A percentile compares a stretch with the other conserved stretches of the same genome.
Evolutionary conservation across 2,113 vertebrate genomes (phyloP).

Genomic region (Balaeniceps rex): DNA sequence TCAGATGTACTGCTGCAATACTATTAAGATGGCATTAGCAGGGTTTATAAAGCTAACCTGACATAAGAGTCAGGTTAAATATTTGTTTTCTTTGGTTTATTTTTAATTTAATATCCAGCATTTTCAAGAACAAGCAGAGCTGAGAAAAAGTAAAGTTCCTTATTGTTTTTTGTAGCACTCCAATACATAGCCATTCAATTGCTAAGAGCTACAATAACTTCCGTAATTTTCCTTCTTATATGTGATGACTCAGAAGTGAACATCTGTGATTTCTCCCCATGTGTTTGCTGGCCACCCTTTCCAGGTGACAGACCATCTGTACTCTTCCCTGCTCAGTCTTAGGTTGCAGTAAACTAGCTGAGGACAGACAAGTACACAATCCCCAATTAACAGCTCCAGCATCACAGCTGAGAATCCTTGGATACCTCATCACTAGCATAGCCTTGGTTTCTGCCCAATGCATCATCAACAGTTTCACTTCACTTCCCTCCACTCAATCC

Average conservation of each 20-base stretch:
- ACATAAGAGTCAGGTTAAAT: background rate
- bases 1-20: constrained; percentile 1
- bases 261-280: background rate
- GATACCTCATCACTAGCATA: background rate
- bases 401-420: background rate
- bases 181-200: background rate
- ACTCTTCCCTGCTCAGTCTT: background rate
- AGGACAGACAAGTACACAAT: background rate
- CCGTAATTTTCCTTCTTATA: background rate
- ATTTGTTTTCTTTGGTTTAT: background rate
- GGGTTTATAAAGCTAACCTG: constrained; percentile 11
- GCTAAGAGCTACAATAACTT: background rate
- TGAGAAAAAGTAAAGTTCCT: background rate
- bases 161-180: background rate
- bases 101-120: background rate
- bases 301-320: background rate
- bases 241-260: background rate
- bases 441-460: background rate
- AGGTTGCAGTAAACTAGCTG: background rate
- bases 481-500: background rate
- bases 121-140: background rate
- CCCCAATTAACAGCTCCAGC: background rate
- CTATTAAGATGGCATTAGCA: constrained; percentile 12
- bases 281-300: background rate
- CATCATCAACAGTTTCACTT: background rate